A percentile compares a stretch with the other conserved stretches of the same genome.
These are phyloP conservation scores for Actinia equina DNA, from an alignment of 64 coral and sea anemone species.

Conservation along the genomic window DNA sequence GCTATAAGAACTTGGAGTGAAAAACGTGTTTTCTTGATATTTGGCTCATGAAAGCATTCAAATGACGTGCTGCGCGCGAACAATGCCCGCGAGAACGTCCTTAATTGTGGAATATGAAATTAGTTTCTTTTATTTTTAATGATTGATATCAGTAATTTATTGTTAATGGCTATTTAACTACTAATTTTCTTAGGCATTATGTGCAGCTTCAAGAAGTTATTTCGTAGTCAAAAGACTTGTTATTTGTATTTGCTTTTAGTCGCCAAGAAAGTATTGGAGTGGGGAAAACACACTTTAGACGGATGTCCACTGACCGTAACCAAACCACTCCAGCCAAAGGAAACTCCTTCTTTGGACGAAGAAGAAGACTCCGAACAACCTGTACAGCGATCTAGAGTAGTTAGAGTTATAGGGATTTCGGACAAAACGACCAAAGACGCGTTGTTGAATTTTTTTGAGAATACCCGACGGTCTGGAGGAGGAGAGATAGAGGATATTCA, in stretches of 20 bases:
- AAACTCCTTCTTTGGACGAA: neutral
- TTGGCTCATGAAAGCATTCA: too few relatives aligned
- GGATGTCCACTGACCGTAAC: neutral
- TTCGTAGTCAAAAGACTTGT: too few relatives aligned
- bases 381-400: neutral
- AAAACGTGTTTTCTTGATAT: too few relatives aligned
- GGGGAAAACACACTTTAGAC: constrained; percentile 3
- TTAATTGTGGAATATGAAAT: too few relatives aligned
- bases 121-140: too few relatives aligned
- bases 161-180: too few relatives aligned
- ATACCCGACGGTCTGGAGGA: constrained; percentile 37
- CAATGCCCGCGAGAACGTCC: too few relatives aligned
- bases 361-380: neutral
- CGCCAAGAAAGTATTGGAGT: neutral
- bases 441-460: constrained; percentile 40
- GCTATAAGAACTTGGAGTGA: too few relatives aligned
- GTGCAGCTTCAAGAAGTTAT: too few relatives aligned
- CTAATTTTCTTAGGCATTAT: too few relatives aligned
- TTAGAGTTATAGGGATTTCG: constrained; percentile 19
- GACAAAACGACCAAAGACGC: constrained; percentile 29
- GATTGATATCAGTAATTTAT: too few relatives aligned
- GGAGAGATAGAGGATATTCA: constrained; percentile 16
- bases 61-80: too few relatives aligned
- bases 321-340: neutral
- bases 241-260: neutral